Evolutionary conservation across 2,888 invertebrate species (phyloP).

Genomic region (Melieria omissa): DNA sequence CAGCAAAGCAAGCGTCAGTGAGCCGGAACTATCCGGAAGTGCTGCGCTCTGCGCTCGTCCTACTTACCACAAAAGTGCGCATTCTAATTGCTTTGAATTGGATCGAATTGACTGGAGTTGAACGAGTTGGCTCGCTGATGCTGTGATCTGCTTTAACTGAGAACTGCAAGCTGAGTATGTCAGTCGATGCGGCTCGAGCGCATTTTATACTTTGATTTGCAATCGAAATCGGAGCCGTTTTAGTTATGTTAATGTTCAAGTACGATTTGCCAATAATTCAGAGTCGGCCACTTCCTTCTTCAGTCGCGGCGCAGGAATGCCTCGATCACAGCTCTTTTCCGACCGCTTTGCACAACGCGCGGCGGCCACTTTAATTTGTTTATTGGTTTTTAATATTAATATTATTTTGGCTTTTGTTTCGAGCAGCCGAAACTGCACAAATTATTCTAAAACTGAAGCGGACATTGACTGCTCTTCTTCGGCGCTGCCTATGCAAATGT

Average conservation of each 20-base stretch:
- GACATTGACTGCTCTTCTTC: too few species aligned
- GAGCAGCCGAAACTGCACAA: too few species aligned
- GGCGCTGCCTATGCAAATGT: too few species aligned
- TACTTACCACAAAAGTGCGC: constrained; percentile 55
- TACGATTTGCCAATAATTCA: constrained; percentile 9
- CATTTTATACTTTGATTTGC: constrained; percentile 16
- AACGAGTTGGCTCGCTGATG: not conserved
- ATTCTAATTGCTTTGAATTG: constrained; percentile 45
- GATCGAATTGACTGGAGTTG: not conserved
- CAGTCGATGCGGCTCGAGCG: not conserved
- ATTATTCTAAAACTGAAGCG: too few species aligned
- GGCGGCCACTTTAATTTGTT: not conserved
- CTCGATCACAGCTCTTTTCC: not conserved
- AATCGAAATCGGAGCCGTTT: not conserved
- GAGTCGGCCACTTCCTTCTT: constrained; percentile 5
- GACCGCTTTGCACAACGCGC: not conserved
- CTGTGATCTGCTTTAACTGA: constrained; percentile 21
- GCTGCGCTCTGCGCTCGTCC: not conserved
- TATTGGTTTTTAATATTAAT: too few species aligned
- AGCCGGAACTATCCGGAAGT: not conserved
- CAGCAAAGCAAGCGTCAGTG: not conserved
- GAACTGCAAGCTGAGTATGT: constrained; percentile 37
- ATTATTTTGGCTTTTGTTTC: too few species aligned
- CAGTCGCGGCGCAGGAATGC: not conserved
- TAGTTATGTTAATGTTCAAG: constrained; percentile 7